Percentiles rank a stretch among this genome's conserved stretches.
These are phyloP conservation scores for Steatocranus sp. DNA, from an alignment of 2,797 vertebrate genomes.

Conservation along the genomic window DNA sequence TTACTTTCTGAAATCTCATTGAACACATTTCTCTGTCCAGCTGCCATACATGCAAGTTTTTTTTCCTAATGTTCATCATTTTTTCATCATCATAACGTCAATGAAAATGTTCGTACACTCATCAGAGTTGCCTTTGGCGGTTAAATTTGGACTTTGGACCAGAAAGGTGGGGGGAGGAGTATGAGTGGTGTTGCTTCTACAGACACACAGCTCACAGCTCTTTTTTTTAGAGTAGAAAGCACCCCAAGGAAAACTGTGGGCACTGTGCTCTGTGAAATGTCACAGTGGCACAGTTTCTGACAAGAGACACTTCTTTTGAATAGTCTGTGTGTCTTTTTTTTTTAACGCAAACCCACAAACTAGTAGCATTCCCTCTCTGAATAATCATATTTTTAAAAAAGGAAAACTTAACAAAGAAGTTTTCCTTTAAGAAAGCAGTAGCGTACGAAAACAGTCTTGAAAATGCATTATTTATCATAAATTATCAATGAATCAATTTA, in stretches of 20 bases:
- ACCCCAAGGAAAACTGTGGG: not conserved
- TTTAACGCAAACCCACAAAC: not conserved
- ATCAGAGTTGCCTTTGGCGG: not conserved
- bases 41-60: not conserved
- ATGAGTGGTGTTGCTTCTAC: not conserved
- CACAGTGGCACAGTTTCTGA: not conserved
- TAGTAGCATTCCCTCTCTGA: not conserved
- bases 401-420: not conserved
- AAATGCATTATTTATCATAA: not conserved
- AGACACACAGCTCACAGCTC: not conserved
- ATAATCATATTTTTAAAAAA: not conserved
- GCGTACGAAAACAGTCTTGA: not conserved
- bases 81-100: not conserved
- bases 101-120: not conserved
- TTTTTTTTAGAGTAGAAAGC: not conserved
- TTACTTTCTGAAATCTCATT: not conserved
- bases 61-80: not conserved
- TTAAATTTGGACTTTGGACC: not conserved
- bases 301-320: not conserved
- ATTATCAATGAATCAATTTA: not conserved
- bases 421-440: not conserved
- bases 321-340: not conserved
- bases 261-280: not conserved
- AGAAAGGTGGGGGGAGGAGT: not conserved
- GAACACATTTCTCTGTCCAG: not conserved